Percentiles rank a stretch among this genome's conserved stretches.
Conservation (phyloP, 1,140 invertebrate genomes). For the Brachystomella parvula region DNA sequence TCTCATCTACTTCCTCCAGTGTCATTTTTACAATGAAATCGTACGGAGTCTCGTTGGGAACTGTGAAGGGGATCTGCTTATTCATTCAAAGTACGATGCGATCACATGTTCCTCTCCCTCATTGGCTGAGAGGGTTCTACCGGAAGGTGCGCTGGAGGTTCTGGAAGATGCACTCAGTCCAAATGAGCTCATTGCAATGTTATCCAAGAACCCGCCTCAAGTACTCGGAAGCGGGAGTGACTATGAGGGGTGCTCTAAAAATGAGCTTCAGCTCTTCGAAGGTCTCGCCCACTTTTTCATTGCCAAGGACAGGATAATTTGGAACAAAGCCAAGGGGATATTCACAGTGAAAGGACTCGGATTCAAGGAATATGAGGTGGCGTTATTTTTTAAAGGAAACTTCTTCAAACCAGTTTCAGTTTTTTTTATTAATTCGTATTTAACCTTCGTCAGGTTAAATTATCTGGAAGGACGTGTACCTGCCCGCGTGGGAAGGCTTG, state of each 20-base stretch:
- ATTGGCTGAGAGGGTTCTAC: background rate
- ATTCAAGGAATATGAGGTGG: background rate
- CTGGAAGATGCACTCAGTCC: background rate
- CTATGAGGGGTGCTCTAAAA: slow-evolving; percentile 4
- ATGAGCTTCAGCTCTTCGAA: slow-evolving; percentile 9
- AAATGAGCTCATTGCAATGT: background rate
- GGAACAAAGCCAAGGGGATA: background rate
- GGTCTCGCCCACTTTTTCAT: slow-evolving; percentile 7
- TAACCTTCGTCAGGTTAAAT: background rate
- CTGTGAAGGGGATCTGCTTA: slow-evolving; percentile 1
- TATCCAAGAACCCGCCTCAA: background rate
- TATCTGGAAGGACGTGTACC: background rate
- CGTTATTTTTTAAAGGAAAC: background rate
- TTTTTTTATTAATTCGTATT: background rate
- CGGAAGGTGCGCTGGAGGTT: background rate
- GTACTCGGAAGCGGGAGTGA: slow-evolving; percentile 7
- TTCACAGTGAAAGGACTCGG: slow-evolving; percentile 3
- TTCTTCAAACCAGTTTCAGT: background rate
- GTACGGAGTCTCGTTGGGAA: background rate
- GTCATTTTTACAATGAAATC: slow-evolving; percentile 5
- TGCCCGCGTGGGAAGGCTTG: slow-evolving; percentile 7
- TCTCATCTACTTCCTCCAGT: slow-evolving; percentile 6
- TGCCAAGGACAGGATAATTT: slow-evolving; percentile 1
- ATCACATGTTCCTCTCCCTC: background rate
- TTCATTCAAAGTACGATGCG: slow-evolving; percentile 4